A percentile compares a stretch with the other conserved stretches of the same genome.
Evolutionary conservation across 2,113 vertebrate genomes (phyloP).

Genomic region (Sturnira hondurensis): DNA sequence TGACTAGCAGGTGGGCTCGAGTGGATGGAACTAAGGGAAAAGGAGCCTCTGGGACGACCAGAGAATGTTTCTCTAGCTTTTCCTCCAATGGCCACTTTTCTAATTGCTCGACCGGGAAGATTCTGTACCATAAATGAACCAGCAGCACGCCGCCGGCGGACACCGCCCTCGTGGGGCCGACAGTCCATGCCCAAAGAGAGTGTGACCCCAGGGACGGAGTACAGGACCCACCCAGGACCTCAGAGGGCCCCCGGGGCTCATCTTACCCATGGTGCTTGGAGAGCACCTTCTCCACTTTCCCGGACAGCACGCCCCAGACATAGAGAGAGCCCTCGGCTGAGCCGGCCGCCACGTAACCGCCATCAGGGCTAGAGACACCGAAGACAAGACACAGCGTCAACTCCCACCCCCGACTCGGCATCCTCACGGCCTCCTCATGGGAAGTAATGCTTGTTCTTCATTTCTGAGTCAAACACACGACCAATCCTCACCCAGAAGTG

Average conservation of each 20-base stretch:
- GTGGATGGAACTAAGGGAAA: not conserved
- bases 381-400: not conserved
- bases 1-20: not conserved
- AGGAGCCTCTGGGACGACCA: not conserved
- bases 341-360: constrained; percentile 90
- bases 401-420: fast-evolving
- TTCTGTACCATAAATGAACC: fast-evolving
- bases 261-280: constrained; percentile 93
- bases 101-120: fast-evolving
- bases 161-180: fast-evolving
- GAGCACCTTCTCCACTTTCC: constrained; percentile 90
- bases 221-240: not conserved
- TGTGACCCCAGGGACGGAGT: not conserved
- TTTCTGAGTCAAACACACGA: not conserved
- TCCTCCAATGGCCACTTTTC: not conserved
- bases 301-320: constrained; percentile 93
- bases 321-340: constrained; percentile 93
- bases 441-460: not conserved
- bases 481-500: not conserved
- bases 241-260: fast-evolving
- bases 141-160: fast-evolving
- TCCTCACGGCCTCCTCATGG: not conserved
- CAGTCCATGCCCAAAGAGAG: fast-evolving
- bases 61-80: not conserved
- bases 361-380: constrained; percentile 86